These are phyloP conservation scores for human (Homo sapiens) DNA, from an alignment of 2,113 vertebrate genomes.

Conservation along the genomic window DNA sequence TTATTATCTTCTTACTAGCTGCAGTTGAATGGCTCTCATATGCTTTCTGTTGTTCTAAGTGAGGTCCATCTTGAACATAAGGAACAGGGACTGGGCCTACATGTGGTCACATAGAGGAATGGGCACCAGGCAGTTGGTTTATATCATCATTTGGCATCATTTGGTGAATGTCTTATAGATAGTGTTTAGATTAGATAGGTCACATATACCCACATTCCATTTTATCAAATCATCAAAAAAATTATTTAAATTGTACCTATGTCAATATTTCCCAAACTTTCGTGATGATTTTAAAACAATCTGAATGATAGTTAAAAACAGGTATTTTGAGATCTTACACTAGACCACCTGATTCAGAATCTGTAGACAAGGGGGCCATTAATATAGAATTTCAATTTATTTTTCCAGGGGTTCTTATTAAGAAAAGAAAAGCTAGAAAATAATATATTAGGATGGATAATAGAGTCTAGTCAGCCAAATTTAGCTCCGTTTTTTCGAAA, in stretches of 20 bases:
- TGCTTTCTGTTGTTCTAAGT: background rate
- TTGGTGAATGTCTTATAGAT: background rate
- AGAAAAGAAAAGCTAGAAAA: background rate
- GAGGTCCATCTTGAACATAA: background rate
- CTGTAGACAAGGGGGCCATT: background rate
- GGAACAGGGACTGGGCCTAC: background rate
- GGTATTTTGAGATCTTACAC: background rate
- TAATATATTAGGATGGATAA: background rate
- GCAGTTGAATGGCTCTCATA: background rate
- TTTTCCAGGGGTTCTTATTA: background rate
- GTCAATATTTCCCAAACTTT: background rate
- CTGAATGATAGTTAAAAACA: background rate
- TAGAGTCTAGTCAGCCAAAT: background rate
- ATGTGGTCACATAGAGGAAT: background rate
- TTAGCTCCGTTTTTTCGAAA: background rate
- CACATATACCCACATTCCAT: background rate
- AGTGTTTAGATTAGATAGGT: background rate
- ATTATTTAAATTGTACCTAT: background rate
- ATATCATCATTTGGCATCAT: background rate
- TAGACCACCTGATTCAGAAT: background rate
- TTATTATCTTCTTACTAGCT: background rate
- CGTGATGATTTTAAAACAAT: background rate
- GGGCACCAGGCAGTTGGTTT: background rate
- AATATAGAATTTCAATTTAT: background rate
- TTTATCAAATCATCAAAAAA: background rate